Evolutionary conservation across 2,888 invertebrate species (phyloP).

Genomic region (Fissipunctia ypsillon): DNA sequence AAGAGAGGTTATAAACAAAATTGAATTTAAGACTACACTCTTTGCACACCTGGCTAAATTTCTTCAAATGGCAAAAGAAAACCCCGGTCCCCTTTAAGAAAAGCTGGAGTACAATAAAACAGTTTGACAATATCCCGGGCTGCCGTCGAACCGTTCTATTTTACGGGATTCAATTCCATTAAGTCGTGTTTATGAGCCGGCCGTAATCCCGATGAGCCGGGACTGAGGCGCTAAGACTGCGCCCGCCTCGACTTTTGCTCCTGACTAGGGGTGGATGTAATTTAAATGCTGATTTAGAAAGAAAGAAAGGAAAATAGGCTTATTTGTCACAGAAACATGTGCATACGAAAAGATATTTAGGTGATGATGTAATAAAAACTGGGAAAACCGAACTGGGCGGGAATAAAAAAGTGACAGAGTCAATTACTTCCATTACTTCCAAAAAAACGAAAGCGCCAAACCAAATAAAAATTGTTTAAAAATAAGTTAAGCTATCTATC

Average conservation of each 20-base stretch:
- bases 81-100: background rate
- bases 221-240: constrained; percentile 58
- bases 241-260: constrained; percentile 55
- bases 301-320: too few relatives aligned
- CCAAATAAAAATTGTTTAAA: too few relatives aligned
- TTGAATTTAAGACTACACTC: background rate
- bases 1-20: background rate
- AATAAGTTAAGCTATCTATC: too few relatives aligned
- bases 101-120: constrained; percentile 58
- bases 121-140: constrained; percentile 63
- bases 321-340: too few relatives aligned
- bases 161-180: constrained; percentile 84
- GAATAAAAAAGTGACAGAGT: too few relatives aligned
- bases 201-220: constrained; percentile 70
- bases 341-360: too few relatives aligned
- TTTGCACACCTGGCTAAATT: background rate
- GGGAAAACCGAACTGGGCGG: too few relatives aligned
- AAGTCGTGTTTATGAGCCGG: constrained; percentile 80
- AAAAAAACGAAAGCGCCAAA: too few relatives aligned
- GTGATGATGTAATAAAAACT: too few relatives aligned
- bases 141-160: constrained; percentile 73
- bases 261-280: constrained; percentile 58
- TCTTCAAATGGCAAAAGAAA: constrained; percentile 3
- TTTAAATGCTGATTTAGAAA: constrained; percentile 59
- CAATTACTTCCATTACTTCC: too few relatives aligned